A percentile compares a stretch with the other conserved stretches of the same genome.
Conservation (phyloP, 2,797 vertebrate species). For the Eulemur rubriventer region DNA sequence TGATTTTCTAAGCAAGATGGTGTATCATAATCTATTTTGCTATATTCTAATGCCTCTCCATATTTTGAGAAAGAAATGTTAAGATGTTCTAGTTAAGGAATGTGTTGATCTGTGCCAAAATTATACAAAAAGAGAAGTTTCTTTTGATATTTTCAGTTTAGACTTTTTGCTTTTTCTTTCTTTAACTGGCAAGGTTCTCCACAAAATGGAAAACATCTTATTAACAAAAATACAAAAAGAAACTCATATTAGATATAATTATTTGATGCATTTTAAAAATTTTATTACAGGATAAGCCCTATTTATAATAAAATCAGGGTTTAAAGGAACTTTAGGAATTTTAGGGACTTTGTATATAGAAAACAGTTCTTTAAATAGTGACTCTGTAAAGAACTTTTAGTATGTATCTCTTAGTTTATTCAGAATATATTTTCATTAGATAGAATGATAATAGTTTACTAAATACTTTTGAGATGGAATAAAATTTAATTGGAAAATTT, state of each 20-base stretch:
- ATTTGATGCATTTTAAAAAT: background rate
- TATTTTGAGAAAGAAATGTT: constrained; percentile 24
- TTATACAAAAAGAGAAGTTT: background rate
- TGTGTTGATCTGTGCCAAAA: background rate
- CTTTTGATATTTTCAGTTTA: background rate
- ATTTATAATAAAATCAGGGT: background rate
- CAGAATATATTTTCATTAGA: background rate
- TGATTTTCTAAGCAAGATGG: background rate
- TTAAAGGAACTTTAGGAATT: background rate
- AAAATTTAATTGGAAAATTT: background rate
- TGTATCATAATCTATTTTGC: background rate
- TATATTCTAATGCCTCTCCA: background rate
- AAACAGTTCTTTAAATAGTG: accelerated
- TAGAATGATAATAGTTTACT: background rate
- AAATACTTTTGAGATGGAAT: background rate
- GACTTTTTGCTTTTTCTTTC: background rate
- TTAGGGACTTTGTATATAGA: background rate
- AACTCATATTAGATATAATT: background rate
- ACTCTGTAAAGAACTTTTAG: background rate
- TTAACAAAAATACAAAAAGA: background rate
- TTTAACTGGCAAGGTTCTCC: background rate
- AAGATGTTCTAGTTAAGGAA: background rate
- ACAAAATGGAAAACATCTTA: background rate
- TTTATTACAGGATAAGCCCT: background rate
- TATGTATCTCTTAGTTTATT: background rate